Percentiles rank a stretch among this genome's conserved stretches.
Evolutionary conservation across 2,797 vertebrate species (phyloP).

Genomic region (Silurus aristotelis): DNA sequence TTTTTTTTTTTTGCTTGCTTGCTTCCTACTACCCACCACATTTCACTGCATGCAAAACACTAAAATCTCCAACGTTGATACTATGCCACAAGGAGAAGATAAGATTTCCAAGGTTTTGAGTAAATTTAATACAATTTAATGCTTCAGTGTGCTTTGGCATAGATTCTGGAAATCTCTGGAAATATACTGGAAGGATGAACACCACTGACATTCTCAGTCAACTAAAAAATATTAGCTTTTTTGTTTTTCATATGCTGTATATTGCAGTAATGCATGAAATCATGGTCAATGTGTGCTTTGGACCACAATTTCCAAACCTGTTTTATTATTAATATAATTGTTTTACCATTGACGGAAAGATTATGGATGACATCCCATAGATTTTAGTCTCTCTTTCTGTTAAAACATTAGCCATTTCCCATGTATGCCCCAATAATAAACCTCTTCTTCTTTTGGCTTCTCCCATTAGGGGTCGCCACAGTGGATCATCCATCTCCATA

Average conservation of each 20-base stretch:
- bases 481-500: too few species aligned
- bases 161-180: neutral
- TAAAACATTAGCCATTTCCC: neutral
- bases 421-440: neutral
- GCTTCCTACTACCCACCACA: conserved; percentile 4
- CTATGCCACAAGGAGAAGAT: neutral
- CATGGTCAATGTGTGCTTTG: neutral
- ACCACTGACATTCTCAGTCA: neutral
- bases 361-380: neutral
- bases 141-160: neutral
- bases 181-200: neutral
- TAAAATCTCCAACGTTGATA: conserved; percentile 12
- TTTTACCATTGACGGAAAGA: neutral
- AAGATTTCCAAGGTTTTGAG: neutral
- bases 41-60: neutral
- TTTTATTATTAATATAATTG: neutral
- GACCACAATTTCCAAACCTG: neutral
- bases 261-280: neutral
- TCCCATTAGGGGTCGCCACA: too few species aligned
- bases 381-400: neutral
- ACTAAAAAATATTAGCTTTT: conserved; percentile 2
- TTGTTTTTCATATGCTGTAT: neutral
- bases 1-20: neutral
- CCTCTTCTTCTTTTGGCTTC: neutral
- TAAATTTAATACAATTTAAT: neutral